phyloP scores from a whole-genome alignment of 2,797 vertebrate genomes.

The Atherinosoma microstoma region DNA sequence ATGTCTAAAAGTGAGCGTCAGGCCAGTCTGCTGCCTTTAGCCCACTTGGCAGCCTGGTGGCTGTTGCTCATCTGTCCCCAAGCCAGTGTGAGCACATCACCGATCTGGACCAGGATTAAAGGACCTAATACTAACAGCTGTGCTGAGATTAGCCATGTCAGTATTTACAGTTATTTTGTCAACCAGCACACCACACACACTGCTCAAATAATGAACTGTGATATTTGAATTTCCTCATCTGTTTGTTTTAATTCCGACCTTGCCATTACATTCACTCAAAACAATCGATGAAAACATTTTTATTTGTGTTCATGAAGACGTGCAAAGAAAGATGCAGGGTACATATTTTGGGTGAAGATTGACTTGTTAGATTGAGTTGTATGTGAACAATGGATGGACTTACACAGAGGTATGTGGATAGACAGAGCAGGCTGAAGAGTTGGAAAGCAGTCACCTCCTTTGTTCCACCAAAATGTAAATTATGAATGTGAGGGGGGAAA shows the following conservation, averaged over 20 bases:
- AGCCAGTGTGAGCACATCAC: slow-evolving; percentile 77
- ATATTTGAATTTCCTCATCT: slow-evolving; percentile 46
- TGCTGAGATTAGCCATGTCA: slow-evolving; percentile 80
- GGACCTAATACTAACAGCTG: slow-evolving; percentile 82
- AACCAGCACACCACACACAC: slow-evolving; percentile 58
- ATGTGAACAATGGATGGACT: slow-evolving; percentile 29
- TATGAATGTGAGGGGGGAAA: neutral
- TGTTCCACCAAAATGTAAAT: slow-evolving; percentile 35
- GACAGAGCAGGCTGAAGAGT: slow-evolving; percentile 41
- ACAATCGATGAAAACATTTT: neutral
- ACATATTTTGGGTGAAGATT: slow-evolving; percentile 12
- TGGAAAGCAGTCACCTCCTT: slow-evolving; percentile 25
- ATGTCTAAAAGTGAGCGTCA: slow-evolving; percentile 70
- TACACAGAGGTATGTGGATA: slow-evolving; percentile 34
- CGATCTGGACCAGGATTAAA: slow-evolving; percentile 81
- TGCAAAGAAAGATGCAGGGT: slow-evolving; percentile 9
- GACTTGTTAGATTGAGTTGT: slow-evolving; percentile 20
- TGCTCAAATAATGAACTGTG: slow-evolving; percentile 58
- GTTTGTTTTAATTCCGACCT: slow-evolving; percentile 27
- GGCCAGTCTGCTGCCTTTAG: slow-evolving; percentile 75
- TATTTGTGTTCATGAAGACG: slow-evolving; percentile 15
- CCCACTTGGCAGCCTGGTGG: slow-evolving; percentile 81
- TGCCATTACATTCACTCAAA: neutral
- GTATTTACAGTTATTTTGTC: slow-evolving; percentile 84
- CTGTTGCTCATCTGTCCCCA: slow-evolving; percentile 78